Base-by-base conservation (phyloP, 92 coral and sea anemone genomes). In the Epizoanthus rinbou region DNA sequence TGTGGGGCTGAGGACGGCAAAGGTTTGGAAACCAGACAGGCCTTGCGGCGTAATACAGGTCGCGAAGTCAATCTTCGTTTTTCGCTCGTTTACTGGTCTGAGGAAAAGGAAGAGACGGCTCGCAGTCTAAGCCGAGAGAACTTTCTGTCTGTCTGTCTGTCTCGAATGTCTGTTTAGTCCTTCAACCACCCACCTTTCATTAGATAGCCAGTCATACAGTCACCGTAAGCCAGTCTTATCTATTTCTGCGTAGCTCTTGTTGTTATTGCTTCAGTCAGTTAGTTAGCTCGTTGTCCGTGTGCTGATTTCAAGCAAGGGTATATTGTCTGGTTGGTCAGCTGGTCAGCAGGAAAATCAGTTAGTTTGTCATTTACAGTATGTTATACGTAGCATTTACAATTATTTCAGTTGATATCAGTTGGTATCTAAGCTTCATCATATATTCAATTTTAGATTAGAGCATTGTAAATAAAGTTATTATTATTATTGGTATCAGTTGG, bases 111-210 rank as follows among this genome's bases (percentile, higher is more conserved):
- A 37, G 43, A 6, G 43, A 37, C 5, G 43, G 6, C 6, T 37
- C 43, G 43, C 6, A 37, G 43, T 1, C 43, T 37, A 3, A 37
- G 43, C 43, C 5, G 5, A 37, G 43, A 37, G 5, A 6, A 3
- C 54, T 9, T 10, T 50, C 54, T 50, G 54, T 50, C 54, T 0
- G 16, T 50, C 54, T 50, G 54, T 10, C 54, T 50, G 15, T 3
- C 43, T 37, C 6, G 0, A 45, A 10, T 71, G 76, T 71, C 23
- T 10, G 15, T 17, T n/a, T 70, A 9, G 7, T 75, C 23, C 66
- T 75, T 23, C 19, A 57, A 4, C 80, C 28, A 57, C 80, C 67
- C 64, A 75, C 80, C 80, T 75, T 31, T 31, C 9, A 47, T 35
- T 25, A 75, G 18, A 22, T n/a, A 57, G 28, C 53, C 53, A 33